Conservation (phyloP, 1,140 invertebrate genomes). For the Drosophila baimaii region DNA sequence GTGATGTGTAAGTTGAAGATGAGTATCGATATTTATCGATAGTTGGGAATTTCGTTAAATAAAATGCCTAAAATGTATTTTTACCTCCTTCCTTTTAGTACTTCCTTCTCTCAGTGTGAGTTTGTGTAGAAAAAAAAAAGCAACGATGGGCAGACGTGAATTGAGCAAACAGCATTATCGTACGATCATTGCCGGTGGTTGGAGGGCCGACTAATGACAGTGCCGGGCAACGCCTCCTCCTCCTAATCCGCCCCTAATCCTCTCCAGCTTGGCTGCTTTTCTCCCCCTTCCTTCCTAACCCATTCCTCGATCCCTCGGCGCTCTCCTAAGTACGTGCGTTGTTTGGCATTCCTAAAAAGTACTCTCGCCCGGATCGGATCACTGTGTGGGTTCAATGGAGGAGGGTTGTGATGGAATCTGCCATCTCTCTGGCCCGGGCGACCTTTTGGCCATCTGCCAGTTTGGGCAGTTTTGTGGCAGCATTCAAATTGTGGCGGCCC, state of each 20-base stretch:
- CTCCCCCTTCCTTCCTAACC: not conserved
- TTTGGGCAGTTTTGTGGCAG: constrained; percentile 19
- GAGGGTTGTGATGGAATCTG: constrained; percentile 31
- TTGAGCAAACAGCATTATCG: constrained; percentile 68
- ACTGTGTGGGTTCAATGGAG: constrained; percentile 19
- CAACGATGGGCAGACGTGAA: constrained; percentile 12
- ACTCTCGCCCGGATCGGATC: not conserved
- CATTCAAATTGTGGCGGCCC: constrained; percentile 29
- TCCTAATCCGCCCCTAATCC: constrained; percentile 14
- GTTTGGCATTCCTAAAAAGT: not conserved
- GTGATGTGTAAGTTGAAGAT: not conserved
- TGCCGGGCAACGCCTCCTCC: constrained; percentile 30
- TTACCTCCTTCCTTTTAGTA: too few relatives aligned
- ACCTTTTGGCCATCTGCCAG: constrained; percentile 43
- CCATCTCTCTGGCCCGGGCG: constrained; percentile 7
- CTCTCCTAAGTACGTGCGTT: constrained; percentile 43
- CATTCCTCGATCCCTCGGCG: constrained; percentile 5
- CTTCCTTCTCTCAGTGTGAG: too few relatives aligned
- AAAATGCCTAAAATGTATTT: not conserved
- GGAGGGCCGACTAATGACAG: constrained; percentile 49
- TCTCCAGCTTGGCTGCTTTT: not conserved
- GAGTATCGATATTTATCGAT: not conserved
- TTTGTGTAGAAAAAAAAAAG: not conserved
- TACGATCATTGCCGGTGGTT: constrained; percentile 29
- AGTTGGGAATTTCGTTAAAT: not conserved